Evolutionary conservation across 2,888 invertebrate species (phyloP), one percentile per base, ranked within the genome.

Genomic region (Monochamus alternatus): DNA sequence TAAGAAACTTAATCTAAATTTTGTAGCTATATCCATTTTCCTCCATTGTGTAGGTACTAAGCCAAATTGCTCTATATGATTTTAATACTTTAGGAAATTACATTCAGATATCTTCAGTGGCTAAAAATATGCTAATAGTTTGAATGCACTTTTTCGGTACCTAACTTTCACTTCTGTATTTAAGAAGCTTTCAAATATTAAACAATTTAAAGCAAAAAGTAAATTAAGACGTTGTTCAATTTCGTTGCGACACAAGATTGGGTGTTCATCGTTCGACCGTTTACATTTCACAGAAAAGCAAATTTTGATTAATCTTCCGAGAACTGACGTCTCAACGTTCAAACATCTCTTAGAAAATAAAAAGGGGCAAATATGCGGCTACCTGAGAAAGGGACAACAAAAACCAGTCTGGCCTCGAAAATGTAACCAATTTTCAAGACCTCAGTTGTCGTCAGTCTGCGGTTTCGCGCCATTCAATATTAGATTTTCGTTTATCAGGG

Each of bases 371-470:
- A 32, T 65, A 66, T 68, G 75, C 81, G 80, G 79, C 79, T 78
- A 78, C 80, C 78, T 80, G 78, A 73, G 77, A 60, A 60, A 64
- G 65, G 63, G 60, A 73, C 68, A 64, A 79, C 74, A 81, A 81
- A 80, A 80, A 80, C 80, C 74, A 77, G 81, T 81, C 80, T 81
- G 78, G 77, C 78, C 81, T 78, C 76, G 72, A 79, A 82, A 81
- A 79, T 69, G 51, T 60, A 69, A 60, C 69, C 60, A 69, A 69
- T 69, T 69, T 69, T 59, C 69, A 69, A 60, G 55, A 69, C 60
- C 69, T 69, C 47, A 44, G 69, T 59, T 69, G 47, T 69, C 60
- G 22, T 60, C 43, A 69, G 69, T 51, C 69, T 69, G 69, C n/a
- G 22, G 55, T 30, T 30, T 30, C 47, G 47, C 31, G 30, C n/a